These are phyloP conservation scores for Oscheius sp. DNA, from an alignment of 1,140 invertebrate genomes.

Conservation along the genomic window DNA sequence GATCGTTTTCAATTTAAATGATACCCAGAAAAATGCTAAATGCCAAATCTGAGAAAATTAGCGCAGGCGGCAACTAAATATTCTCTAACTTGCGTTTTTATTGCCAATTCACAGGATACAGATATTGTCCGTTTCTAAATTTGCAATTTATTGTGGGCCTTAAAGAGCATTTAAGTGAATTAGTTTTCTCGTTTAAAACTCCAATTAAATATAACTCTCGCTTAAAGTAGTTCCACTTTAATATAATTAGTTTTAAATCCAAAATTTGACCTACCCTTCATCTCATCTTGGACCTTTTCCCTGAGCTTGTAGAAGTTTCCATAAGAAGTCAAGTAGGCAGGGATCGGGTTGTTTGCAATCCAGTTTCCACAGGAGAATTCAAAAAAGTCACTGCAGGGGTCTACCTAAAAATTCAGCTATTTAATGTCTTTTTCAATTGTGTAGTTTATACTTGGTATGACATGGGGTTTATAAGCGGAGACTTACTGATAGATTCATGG, in stretches of 20 bases:
- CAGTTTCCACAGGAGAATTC: slow-evolving; percentile 42
- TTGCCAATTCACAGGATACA: too few relatives aligned
- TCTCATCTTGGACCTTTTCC: slow-evolving; percentile 38
- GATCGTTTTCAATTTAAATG: too few relatives aligned
- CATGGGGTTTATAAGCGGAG: background rate
- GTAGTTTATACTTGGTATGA: background rate
- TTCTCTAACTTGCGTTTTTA: too few relatives aligned
- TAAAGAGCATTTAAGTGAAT: background rate
- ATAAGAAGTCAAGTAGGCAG: slow-evolving; percentile 38
- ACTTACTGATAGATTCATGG: slow-evolving; percentile 1
- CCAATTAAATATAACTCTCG: background rate
- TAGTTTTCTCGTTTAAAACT: background rate
- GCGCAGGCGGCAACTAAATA: too few relatives aligned
- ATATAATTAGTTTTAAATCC: background rate
- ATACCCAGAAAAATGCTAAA: too few relatives aligned
- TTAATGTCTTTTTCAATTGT: background rate
- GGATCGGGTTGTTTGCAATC: slow-evolving; percentile 45
- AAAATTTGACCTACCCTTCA: slow-evolving; percentile 13
- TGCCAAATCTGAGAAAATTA: too few relatives aligned
- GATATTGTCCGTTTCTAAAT: too few relatives aligned
- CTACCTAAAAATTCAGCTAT: background rate
- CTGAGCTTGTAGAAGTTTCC: slow-evolving; percentile 31
- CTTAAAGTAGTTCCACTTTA: background rate
- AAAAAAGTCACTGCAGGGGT: slow-evolving; percentile 28
- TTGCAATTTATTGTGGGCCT: too few relatives aligned